Evolutionary conservation across 2,797 vertebrate species (phyloP), one percentile per base, ranked within the genome.

Genomic region (Melanotaenia parkinsoni): DNA sequence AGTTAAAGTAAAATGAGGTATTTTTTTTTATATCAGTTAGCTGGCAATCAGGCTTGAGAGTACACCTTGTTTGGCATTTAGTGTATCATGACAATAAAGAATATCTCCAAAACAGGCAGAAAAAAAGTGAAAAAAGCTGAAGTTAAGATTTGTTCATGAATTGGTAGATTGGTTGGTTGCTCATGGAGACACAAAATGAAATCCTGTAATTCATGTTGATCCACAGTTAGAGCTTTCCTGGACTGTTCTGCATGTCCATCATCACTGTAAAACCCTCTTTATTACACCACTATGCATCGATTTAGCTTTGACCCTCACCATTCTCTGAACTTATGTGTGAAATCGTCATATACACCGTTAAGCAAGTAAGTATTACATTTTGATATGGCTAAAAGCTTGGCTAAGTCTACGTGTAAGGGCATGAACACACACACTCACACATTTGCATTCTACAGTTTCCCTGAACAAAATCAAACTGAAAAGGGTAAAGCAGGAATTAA

Each of bases 401-500:
- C n/a, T 37, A 16, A 69, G 70, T 67, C 30, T 67, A 22, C 72
- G 51, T 74, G 33, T 30, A 33, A 70, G 67, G 47, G 37, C 37
- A 61, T 38, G 91, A 91, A 94, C 68, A 38, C 61, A 75, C 57
- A 79, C 62, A 56, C 75, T 68, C 66, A 87, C 72, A 91, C 81
- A 89, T 82, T 87, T 86, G 74, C 85, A 86, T 87, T 91, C 72
- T 86, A 82, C 77, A 83, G 81, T 92, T 92, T 94, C 77, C 84
- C 85, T 88, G 90, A 90, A 91, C 88, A 96, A 96, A 94, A 95
- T 93, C 93, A 94, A 95, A 96, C 91, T 93, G 93, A 95, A 96
- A 96, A 92, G 92, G 89, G 91, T 94, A 96, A 96, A 92, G 96
- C 94, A 95, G 93, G 95, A 98, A 98, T 97, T 97, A 98, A 98